Conservation (phyloP, 2,113 vertebrate species). For the Ploceus nigricollis region DNA sequence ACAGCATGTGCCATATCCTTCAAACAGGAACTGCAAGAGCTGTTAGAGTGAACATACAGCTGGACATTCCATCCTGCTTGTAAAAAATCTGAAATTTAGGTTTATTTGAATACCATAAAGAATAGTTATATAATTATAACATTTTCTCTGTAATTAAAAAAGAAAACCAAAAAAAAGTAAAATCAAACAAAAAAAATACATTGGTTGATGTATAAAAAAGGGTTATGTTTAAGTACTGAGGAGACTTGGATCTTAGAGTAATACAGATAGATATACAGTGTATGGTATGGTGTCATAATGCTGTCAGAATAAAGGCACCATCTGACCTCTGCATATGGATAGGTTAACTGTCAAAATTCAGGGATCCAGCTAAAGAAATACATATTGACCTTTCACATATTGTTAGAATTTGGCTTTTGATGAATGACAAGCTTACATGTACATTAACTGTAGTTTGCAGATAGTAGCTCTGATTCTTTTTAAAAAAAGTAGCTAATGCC, state of each 20-base stretch:
- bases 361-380: slow-evolving; percentile 27
- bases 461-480: slow-evolving; percentile 63
- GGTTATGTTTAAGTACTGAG: slow-evolving; percentile 71
- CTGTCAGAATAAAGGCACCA: slow-evolving; percentile 24
- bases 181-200: not conserved
- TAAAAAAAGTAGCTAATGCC: slow-evolving; percentile 50
- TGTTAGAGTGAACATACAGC: slow-evolving; percentile 67
- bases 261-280: slow-evolving; percentile 73
- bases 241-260: slow-evolving; percentile 73
- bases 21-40: slow-evolving; percentile 64
- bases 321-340: not conserved
- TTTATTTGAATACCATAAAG: slow-evolving; percentile 71
- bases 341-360: slow-evolving; percentile 29
- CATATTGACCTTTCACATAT: slow-evolving; percentile 50
- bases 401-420: slow-evolving; percentile 70
- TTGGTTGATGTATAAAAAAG: slow-evolving; percentile 76
- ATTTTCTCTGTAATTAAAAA: slow-evolving; percentile 75
- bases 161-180: not conserved
- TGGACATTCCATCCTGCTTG: slow-evolving; percentile 71
- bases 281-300: slow-evolving; percentile 81
- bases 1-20: slow-evolving; percentile 77
- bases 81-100: slow-evolving; percentile 69
- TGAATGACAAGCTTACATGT: slow-evolving; percentile 73
- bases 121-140: slow-evolving; percentile 68
- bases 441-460: slow-evolving; percentile 70